Conservation (phyloP, 2,797 vertebrate genomes). For the Anguilla marmorata region DNA sequence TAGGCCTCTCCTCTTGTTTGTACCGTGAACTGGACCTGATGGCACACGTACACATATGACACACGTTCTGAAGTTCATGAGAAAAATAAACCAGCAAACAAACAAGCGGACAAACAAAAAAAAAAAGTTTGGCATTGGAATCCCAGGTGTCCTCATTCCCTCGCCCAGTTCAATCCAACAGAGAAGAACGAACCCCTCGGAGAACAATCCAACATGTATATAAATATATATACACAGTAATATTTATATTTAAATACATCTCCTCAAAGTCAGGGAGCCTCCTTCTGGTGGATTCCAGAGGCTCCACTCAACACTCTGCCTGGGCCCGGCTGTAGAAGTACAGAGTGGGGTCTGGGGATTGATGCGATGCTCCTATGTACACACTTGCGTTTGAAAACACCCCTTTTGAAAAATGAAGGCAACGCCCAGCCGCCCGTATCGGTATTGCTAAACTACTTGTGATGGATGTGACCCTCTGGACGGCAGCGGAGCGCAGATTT, state of each 20-base stretch:
- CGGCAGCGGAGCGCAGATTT: conserved; percentile 16
- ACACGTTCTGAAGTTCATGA: conserved; percentile 22
- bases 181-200: conserved; percentile 19
- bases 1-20: conserved; percentile 46
- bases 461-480: neutral
- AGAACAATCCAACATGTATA: conserved; percentile 38
- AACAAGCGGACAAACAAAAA: conserved; percentile 39
- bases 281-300: neutral
- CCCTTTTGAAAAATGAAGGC: conserved; percentile 21
- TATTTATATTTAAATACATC: conserved; percentile 37
- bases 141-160: neutral
- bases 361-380: conserved; percentile 28
- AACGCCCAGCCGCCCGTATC: conserved; percentile 16
- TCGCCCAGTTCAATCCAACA: conserved; percentile 9
- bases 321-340: neutral
- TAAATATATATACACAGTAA: conserved; percentile 37
- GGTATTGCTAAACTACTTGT: conserved; percentile 33
- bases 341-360: neutral
- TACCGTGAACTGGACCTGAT: conserved; percentile 52
- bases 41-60: conserved; percentile 13
- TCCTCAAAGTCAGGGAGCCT: conserved; percentile 24
- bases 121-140: conserved; percentile 44
- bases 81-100: conserved; percentile 42
- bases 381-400: conserved; percentile 16
- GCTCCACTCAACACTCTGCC: neutral